Evolutionary conservation across 1,140 invertebrate genomes (phyloP), one percentile per base, ranked within the genome.

Genomic region (Oreohelix idahoensis): DNA sequence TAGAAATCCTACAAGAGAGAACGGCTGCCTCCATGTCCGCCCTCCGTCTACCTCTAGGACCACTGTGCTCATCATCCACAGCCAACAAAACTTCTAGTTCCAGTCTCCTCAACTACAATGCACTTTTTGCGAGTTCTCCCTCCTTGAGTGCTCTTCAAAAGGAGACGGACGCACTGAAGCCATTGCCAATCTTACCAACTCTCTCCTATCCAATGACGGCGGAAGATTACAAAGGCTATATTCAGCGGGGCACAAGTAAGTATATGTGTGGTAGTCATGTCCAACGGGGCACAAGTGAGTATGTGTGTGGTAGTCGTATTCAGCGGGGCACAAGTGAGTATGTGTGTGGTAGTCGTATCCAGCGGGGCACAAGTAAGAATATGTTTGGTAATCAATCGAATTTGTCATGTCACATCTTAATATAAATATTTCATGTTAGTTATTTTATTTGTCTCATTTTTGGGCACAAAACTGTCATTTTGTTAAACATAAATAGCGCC

Each of bases 211-310:
- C 83, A 26, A 83, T 83, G 77, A 84, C 84, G 26, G 77, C 85
- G 2, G 84, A 84, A 58, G 83, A 80, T 39, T 85, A 85, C 73
- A 79, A 79, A 26, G 86, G 84, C 38, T 84, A 85, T 77, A 81
- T 82, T 49, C 86, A 87, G 51, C 63, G 86, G 51, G 86, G 86
- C 0, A 87, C 86, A 53, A 81, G 86, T 87, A 66, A 85, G 86
- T 82, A 36, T 23, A 32, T 53, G 2, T 11, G n/a, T n/a, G n/a
- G n/a, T n/a, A n/a, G n/a, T n/a, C n/a, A n/a, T n/a, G n/a, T n/a
- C n/a, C n/a, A n/a, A n/a, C n/a, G n/a, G n/a, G n/a, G n/a, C n/a
- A n/a, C n/a, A n/a, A n/a, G n/a, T n/a, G n/a, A n/a, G n/a, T n/a
- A n/a, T n/a, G n/a, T n/a, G n/a, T n/a, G n/a, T n/a, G n/a, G n/a